phyloP scores from a whole-genome alignment of 2,797 vertebrate genomes.

The Platyrinchus mystaceus region DNA sequence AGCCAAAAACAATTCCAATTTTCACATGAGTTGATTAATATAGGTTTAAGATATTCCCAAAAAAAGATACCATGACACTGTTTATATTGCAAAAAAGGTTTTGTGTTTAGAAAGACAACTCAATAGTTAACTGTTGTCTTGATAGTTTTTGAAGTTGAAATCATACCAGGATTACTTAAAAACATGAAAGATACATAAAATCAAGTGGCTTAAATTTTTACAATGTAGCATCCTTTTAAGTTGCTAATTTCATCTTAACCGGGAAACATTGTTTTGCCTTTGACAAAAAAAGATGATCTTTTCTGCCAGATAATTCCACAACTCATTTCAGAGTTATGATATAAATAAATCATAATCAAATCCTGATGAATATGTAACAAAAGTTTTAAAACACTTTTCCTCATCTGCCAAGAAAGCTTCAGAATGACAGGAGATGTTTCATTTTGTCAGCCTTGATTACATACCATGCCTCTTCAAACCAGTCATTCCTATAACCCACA shows the following conservation, averaged over 20 bases:
- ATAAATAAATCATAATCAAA: background rate
- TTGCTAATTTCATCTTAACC: background rate
- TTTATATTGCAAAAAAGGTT: background rate
- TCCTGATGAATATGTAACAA: background rate
- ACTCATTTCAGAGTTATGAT: background rate
- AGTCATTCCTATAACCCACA: background rate
- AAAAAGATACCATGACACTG: background rate
- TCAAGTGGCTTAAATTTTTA: background rate
- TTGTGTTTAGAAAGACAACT: background rate
- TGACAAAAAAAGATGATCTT: background rate
- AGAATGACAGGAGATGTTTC: conserved; percentile 2
- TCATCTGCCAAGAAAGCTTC: background rate
- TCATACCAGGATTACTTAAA: background rate
- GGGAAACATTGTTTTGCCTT: background rate
- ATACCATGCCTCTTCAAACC: background rate
- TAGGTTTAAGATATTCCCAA: background rate
- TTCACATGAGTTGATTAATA: background rate
- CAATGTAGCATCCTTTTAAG: background rate
- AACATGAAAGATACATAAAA: background rate
- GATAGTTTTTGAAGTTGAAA: background rate
- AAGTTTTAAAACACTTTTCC: conserved; percentile 16
- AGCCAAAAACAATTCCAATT: background rate
- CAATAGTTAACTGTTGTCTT: background rate
- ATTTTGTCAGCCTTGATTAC: conserved; percentile 26
- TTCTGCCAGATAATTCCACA: background rate